Percentiles rank a stretch among this genome's conserved stretches.
These are phyloP conservation scores for Tethea ocularis DNA, from an alignment of 2,888 invertebrate species.

Conservation along the genomic window DNA sequence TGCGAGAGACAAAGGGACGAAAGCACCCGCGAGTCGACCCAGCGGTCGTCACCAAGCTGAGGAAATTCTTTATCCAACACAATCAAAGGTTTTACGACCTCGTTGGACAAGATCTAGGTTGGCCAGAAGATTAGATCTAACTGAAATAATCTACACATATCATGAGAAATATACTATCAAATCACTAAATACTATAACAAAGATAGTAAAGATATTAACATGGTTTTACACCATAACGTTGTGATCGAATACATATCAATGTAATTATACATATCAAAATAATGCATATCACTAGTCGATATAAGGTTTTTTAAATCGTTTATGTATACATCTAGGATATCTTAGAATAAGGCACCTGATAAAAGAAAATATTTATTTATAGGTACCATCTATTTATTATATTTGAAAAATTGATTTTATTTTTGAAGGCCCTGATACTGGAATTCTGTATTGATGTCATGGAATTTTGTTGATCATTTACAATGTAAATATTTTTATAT, in stretches of 20 bases:
- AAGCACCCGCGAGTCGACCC: constrained; percentile 94
- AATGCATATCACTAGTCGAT: constrained; percentile 72
- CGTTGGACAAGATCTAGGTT: constrained; percentile 95
- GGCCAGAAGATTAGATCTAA: constrained; percentile 91
- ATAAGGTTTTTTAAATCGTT: constrained; percentile 74
- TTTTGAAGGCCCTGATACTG: background rate
- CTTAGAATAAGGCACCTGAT: constrained; percentile 53
- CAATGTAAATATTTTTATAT: background rate
- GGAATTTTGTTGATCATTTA: constrained; percentile 5
- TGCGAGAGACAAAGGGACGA: constrained; percentile 91
- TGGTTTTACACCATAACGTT: constrained; percentile 44
- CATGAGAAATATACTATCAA: background rate
- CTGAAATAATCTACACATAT: constrained; percentile 12
- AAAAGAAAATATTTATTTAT: constrained; percentile 56
- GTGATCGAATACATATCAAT: constrained; percentile 68
- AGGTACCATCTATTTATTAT: background rate
- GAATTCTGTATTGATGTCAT: background rate
- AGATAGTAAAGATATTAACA: background rate
- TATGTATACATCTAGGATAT: constrained; percentile 77
- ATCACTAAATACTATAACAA: background rate
- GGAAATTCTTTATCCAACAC: constrained; percentile 94
- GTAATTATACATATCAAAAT: constrained; percentile 55
- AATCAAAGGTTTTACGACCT: constrained; percentile 96
- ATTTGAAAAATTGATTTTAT: background rate
- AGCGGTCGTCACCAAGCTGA: constrained; percentile 89